Conservation (phyloP, 2,113 vertebrate genomes). For the Podocnemis expansa region DNA sequence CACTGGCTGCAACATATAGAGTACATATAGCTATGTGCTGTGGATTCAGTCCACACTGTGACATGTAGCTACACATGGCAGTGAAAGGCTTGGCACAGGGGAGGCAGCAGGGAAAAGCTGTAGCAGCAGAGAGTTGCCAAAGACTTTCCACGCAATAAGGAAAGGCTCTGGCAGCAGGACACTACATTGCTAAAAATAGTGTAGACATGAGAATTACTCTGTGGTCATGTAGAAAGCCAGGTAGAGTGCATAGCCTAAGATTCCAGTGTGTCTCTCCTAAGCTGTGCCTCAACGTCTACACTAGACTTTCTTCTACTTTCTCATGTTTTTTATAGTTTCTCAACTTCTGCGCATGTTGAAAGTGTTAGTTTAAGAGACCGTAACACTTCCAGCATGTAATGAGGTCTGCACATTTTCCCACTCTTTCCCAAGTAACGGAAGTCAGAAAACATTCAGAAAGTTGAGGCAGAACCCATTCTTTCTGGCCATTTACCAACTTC, state of each 20-base stretch:
- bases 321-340: neutral
- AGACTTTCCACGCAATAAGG: neutral
- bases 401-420: rapidly evolving
- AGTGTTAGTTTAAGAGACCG: neutral
- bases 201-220: neutral
- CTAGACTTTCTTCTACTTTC: neutral
- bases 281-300: too few species aligned
- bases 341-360: neutral
- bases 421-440: neutral
- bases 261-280: too few species aligned
- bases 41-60: neutral
- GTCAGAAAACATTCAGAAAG: neutral
- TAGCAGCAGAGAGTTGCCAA: neutral
- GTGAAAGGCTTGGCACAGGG: neutral
- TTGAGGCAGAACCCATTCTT: rapidly evolving
- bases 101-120: neutral
- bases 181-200: neutral
- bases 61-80: neutral
- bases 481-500: neutral
- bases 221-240: too few species aligned
- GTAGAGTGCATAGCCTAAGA: too few species aligned
- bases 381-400: neutral
- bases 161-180: neutral
- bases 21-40: neutral
- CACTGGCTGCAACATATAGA: too few species aligned